Evolutionary conservation across 2,888 invertebrate species (phyloP).

Genomic region (Epirrhoe tristata): DNA sequence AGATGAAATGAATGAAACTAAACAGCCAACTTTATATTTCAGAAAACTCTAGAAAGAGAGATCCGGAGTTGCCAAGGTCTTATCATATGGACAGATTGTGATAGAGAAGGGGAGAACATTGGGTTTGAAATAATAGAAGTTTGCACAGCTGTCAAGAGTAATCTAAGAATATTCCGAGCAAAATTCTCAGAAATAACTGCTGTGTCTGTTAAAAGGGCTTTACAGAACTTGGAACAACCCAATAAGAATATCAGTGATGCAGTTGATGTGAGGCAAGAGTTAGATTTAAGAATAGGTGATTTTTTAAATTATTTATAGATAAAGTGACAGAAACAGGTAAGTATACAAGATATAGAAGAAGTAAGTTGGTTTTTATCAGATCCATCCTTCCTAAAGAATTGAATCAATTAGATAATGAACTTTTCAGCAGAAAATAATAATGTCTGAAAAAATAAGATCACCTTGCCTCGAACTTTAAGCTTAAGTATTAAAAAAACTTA

Average conservation of each 20-base stretch:
- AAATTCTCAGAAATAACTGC: constrained; percentile 99
- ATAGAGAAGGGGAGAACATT: constrained; percentile 99
- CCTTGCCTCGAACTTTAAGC: too few species aligned
- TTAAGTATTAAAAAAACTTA: constrained; percentile 20
- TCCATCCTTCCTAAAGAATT: too few species aligned
- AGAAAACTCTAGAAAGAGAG: constrained; percentile 90
- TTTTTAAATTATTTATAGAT: not conserved
- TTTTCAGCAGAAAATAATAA: too few species aligned
- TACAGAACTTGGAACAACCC: constrained; percentile 91
- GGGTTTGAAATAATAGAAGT: constrained; percentile 98
- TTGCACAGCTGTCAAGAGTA: constrained; percentile 92
- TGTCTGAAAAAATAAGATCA: too few species aligned
- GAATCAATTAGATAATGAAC: too few species aligned
- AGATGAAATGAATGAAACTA: not conserved
- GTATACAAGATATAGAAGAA: too few species aligned
- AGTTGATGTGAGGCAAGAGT: constrained; percentile 95
- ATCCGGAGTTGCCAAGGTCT: constrained; percentile 88
- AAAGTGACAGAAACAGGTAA: too few species aligned
- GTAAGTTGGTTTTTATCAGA: too few species aligned
- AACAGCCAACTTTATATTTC: constrained; percentile 17
- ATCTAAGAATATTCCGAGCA: constrained; percentile 90
- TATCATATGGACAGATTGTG: constrained; percentile 99
- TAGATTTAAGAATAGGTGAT: constrained; percentile 96
- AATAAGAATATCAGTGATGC: constrained; percentile 94
- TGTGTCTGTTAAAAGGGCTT: constrained; percentile 91